Base-by-base conservation (phyloP, 1,140 invertebrate genomes). In the Apis florea region DNA sequence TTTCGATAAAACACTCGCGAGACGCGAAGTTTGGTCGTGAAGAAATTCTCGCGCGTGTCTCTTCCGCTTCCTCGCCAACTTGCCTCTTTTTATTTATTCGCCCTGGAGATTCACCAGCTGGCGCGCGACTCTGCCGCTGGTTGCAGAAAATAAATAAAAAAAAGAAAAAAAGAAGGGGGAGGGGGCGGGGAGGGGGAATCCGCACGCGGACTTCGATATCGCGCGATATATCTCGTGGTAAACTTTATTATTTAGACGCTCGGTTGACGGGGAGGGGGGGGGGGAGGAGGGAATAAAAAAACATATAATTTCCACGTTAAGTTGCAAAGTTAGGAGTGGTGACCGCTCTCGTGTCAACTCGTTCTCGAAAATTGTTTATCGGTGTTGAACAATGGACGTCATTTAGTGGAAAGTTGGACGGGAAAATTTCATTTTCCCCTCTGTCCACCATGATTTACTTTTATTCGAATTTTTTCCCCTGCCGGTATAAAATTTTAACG, bases 71-170 rank as follows among this genome's bases (percentile, higher is more conserved):
- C 21, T 53, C 63, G 53, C 72, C 47, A 53, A 72, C 77, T 79
- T 72, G 31, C 26, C 49, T 12, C 49, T 56, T 72, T 79, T 71
- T 71, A 71, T 61, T 31, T 71, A 15, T 13, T 6, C 40, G 1
- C 1, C 17, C 4, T 3, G 1, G 9, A 63, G 67, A 79, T 24
- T 11, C 11, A 24, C 31, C 71, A 54, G 69, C 31, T 56, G 68
- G 19, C 19, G 13, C 58, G 11, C 31, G 31, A 40, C 31, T 40
- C 31, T 40, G 31, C 31, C 6, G 31, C 31, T 6, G 31, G 31
- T 40, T 40, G 31, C 31, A 3, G 31, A 40, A 21, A 66, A 40
- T 17, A 24, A 4, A 6, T 40, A 19, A 17, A 17, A 2, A 17
- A 17, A 54, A 15, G 17, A 15, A 54, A 6, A 17, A 4, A 40